Base-by-base conservation (phyloP, 1,140 invertebrate species). In the Dinothrombium tinctorium region DNA sequence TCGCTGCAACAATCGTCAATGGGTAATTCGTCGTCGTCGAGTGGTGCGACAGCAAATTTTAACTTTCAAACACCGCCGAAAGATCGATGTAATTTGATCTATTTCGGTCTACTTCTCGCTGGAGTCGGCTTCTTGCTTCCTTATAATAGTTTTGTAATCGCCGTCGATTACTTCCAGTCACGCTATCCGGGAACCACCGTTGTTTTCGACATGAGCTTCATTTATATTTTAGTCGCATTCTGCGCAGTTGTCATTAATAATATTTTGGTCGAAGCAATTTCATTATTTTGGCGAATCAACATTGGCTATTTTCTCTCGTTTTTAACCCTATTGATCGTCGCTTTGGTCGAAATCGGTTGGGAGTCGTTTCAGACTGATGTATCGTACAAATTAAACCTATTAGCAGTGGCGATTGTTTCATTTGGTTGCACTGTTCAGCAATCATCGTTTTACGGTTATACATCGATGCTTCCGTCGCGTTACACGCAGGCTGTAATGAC, bases 401-500 rank as follows among this genome's bases (percentile, higher is more conserved):
- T 76, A 0, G 77, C 78, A 4, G 74, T 87, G 4, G 77, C 75
- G 4, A 60, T 81, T 25, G 75, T 84, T 0, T 77, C 83, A 11
- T 67, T 87, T 40, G 83, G 82, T 12, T 86, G 81, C 53, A 82
- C 80, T 59, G 74, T 87, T 33, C 83, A 89, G 57, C 83, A 89
- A 59, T 83, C 80, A 0, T 84, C 80, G 57, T 87, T 86, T 59
- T 89, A 89, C 56, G 82, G 82, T 7, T 87, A 83, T 53, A 82
- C 81, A 2, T 82, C 80, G 43, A 86, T 84, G 72, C 59, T 89
- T 41, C 83, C 83, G 14, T 72, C 72, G 42, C 61, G 73, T 41
- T 89, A 87, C 52, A 87, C 81, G 0, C 81, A 87, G 55, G 81
- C 81, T 38, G 78, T 89, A 0, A 87, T 89, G 82, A 73, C 76